A percentile compares a stretch with the other conserved stretches of the same genome.
Conservation (phyloP, 2,113 vertebrate species). For the Elanus axillaris region DNA sequence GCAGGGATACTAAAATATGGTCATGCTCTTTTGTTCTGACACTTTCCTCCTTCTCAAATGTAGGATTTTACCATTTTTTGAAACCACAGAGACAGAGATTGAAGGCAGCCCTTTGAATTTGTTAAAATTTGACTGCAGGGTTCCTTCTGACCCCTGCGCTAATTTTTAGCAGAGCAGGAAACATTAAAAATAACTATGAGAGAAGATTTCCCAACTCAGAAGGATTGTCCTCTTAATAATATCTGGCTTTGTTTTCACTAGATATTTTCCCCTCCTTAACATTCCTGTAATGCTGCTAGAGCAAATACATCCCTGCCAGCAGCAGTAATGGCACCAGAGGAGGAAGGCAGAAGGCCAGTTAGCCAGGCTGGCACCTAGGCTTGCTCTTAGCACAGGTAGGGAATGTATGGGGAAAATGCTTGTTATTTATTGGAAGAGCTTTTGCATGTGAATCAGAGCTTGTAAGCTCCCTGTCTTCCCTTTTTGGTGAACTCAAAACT, state of each 20-base stretch:
- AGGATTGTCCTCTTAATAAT: conserved; percentile 21
- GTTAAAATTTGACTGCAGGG: conserved; percentile 23
- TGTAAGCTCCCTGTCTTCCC: neutral
- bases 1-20: neutral
- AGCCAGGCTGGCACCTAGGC: neutral
- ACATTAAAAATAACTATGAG: conserved; percentile 55
- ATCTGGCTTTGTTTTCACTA: conserved; percentile 9
- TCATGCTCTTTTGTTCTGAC: neutral
- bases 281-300: neutral
- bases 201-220: conserved; percentile 31
- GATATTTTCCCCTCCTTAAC: neutral
- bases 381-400: neutral
- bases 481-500: neutral
- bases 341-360: neutral
- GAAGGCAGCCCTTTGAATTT: conserved; percentile 31
- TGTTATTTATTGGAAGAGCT: neutral
- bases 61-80: neutral
- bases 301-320: neutral
- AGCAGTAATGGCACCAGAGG: neutral
- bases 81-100: conserved; percentile 2
- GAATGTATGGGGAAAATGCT: neutral
- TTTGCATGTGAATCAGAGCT: neutral
- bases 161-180: conserved; percentile 63
- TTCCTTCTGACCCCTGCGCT: conserved; percentile 28
- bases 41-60: neutral